Base-by-base conservation (phyloP, 2,113 vertebrate species). In the Carassius carassius region DNA sequence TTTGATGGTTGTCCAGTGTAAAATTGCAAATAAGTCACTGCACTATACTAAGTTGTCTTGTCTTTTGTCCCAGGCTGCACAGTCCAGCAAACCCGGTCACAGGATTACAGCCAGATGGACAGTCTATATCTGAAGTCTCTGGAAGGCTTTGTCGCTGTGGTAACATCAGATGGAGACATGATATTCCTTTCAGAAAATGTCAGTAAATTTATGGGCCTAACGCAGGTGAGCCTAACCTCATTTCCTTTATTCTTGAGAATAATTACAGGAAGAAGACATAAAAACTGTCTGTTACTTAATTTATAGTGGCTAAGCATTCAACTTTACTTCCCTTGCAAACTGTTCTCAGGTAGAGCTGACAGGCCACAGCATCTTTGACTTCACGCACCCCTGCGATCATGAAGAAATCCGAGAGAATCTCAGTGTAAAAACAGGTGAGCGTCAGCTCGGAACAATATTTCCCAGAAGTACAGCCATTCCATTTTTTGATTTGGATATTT, bases 361-460 rank as follows among this genome's bases (percentile, higher is more conserved):
- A 88, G 98, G 98, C 90, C 97, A 98, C 91, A 99, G 96, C 81
- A 96, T 99, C 91, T 98, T 97, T 89, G 98, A 99, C 89, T 98
- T 98, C 79, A 96, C 96, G 87, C 97, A 99, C 69, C 98, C 98
- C 25, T 98, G 96, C 89, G 98, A 99, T 90, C 98, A 98, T 0
- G 96, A 98, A 87, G 98, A 99, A 92, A 97, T 99, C 86, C 91
- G 93, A 90, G 95, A 95, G 87, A 97, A 97, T 90, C 94, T 99
- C 81, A 96, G 92, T 84, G 87, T 96, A 76, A 96, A 95, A 91
- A 92, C 92, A 89, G 97, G 97, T 95, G 44, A 87, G 91, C 83
- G 5, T 81, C 21, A 35, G 3, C 11, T 51, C n/a, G 51, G 17
- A 37, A 51, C 9, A 44, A 4, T 10, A 37, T 70, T 47, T 65